These are phyloP conservation scores for Erpobdella octoculata DNA, from an alignment of 2,888 invertebrate species.

Conservation along the genomic window DNA sequence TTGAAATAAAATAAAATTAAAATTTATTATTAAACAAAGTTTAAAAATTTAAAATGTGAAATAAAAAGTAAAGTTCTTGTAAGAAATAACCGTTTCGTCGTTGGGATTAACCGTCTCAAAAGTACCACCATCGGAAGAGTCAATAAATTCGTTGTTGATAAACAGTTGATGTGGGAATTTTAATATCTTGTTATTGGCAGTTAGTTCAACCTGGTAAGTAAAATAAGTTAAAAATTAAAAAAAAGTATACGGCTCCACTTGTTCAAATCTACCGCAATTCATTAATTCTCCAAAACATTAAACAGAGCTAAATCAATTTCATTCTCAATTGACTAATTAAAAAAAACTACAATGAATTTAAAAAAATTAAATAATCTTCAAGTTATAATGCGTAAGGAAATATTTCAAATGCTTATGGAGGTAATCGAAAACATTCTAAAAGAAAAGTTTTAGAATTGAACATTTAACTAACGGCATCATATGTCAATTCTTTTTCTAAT, in stretches of 20 bases:
- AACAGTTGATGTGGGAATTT: conserved; percentile 82
- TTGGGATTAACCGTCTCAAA: conserved; percentile 69
- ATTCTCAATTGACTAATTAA: no score
- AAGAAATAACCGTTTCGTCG: conserved; percentile 61
- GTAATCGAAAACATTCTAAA: no score
- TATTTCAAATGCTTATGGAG: no score
- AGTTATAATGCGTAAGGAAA: no score
- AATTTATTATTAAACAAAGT: neutral
- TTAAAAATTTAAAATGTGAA: neutral
- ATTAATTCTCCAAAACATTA: neutral
- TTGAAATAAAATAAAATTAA: neutral
- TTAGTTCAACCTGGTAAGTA: conserved; percentile 16
- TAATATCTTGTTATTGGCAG: conserved; percentile 71
- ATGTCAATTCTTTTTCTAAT: conserved; percentile 57
- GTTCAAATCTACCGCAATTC: neutral
- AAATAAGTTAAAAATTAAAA: neutral
- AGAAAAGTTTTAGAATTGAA: neutral
- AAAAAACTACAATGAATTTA: no score
- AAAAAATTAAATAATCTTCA: no score
- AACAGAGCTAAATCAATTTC: neutral
- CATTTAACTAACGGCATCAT: conserved; percentile 60
- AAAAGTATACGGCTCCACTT: neutral
- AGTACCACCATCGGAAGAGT: conserved; percentile 63
- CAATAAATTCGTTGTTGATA: conserved; percentile 76
- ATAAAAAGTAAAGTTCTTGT: neutral